phyloP scores from a whole-genome alignment of 2,797 vertebrate genomes.

The Smutsia temminckii region DNA sequence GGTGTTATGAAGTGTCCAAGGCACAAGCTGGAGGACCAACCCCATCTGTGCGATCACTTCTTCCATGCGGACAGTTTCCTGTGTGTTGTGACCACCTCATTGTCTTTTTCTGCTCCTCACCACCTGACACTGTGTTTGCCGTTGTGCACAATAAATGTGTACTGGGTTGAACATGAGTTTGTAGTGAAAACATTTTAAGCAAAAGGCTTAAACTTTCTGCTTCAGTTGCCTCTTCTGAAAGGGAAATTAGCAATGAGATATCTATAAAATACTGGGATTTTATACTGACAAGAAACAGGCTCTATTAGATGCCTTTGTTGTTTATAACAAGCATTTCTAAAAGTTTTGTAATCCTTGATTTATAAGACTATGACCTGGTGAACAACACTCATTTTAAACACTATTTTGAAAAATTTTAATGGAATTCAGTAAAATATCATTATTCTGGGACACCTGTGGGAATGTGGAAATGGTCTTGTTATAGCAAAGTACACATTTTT shows the following conservation, averaged over 20 bases:
- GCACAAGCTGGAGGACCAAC: not conserved
- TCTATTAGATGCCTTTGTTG: not conserved
- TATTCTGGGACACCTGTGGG: not conserved
- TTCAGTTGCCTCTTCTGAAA: not conserved
- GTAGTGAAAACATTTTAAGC: not conserved
- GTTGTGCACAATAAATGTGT: too few species aligned
- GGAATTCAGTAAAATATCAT: slow-evolving; percentile 23
- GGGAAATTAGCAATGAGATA: slow-evolving; percentile 4
- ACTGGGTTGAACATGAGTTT: not conserved
- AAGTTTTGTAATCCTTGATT: not conserved
- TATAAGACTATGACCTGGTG: not conserved
- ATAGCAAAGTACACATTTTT: slow-evolving; percentile 16
- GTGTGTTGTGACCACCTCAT: not conserved
- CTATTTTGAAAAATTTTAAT: not conserved
- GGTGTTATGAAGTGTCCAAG: not conserved
- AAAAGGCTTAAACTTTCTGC: not conserved
- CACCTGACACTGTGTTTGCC: not conserved
- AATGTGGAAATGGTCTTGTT: not conserved
- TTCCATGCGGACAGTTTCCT: not conserved
- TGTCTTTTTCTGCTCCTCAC: not conserved
- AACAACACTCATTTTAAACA: slow-evolving; percentile 19
- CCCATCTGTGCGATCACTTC: not conserved
- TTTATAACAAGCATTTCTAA: not conserved
- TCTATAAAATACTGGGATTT: not conserved
- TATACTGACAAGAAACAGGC: not conserved